Conservation (phyloP, 2,113 vertebrate species). For the Galbula dea region DNA sequence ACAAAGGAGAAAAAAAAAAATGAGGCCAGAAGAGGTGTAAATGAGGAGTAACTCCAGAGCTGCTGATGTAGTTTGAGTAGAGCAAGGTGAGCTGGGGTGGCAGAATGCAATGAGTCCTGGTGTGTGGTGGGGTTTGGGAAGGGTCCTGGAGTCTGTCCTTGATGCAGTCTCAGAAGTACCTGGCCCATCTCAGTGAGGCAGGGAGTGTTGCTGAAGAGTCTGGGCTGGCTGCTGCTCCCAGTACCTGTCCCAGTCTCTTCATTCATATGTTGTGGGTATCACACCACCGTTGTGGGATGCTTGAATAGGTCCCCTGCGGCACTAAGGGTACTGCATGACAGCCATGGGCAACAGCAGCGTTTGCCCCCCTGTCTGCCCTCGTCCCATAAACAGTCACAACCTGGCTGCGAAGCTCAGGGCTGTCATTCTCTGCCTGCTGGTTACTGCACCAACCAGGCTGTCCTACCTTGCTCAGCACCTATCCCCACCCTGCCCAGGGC, state of each 20-base stretch:
- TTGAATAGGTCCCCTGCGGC: neutral
- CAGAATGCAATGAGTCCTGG: neutral
- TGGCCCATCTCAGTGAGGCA: neutral
- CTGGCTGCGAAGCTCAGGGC: neutral
- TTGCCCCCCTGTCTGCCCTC: neutral
- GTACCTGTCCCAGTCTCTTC: neutral
- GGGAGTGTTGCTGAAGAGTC: neutral
- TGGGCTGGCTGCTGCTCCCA: neutral
- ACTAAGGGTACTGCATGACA: neutral
- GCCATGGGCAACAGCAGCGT: accelerated
- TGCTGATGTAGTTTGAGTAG: neutral
- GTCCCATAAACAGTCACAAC: accelerated
- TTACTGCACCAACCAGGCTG: too few relatives aligned
- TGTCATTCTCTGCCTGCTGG: neutral
- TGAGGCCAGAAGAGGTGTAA: conserved; percentile 17
- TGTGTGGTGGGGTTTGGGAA: neutral
- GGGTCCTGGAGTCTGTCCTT: neutral
- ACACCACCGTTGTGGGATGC: accelerated
- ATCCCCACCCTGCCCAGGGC: neutral
- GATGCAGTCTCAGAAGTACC: too few relatives aligned
- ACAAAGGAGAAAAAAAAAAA: neutral
- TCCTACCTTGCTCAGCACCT: neutral
- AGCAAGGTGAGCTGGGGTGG: neutral
- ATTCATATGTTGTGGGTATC: neutral
- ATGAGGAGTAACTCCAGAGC: conserved; percentile 13